Percentiles rank a stretch among this genome's conserved stretches.
Conservation (phyloP, 2,888 invertebrate species). For the Agonopterix arenella region DNA sequence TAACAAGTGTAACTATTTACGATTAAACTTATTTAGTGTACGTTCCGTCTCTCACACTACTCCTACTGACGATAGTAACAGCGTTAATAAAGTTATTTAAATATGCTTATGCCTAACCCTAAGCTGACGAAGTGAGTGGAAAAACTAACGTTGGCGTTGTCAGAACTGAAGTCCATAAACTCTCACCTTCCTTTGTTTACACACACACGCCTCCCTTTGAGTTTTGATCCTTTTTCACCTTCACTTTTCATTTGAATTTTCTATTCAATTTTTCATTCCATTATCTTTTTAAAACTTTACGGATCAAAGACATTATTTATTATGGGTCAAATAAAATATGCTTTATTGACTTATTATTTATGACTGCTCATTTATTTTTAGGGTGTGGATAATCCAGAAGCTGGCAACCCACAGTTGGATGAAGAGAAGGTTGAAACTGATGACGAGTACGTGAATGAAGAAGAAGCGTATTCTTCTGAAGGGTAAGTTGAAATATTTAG, state of each 20-base stretch:
- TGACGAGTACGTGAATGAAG: conserved; percentile 80
- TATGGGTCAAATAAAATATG: neutral
- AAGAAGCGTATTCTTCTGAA: conserved; percentile 80
- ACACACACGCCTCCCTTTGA: no score
- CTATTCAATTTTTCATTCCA: neutral
- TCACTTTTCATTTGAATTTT: neutral
- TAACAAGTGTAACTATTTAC: no score
- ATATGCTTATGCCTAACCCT: no score
- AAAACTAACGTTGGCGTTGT: no score
- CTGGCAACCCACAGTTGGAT: conserved; percentile 61
- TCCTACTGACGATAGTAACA: no score
- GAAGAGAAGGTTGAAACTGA: conserved; percentile 79
- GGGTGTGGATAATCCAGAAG: conserved; percentile 58
- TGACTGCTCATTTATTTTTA: conserved; percentile 11
- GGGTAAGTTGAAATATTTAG: conserved; percentile 55
- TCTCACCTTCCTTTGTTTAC: no score
- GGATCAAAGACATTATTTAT: neutral
- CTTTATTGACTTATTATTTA: conserved; percentile 4
- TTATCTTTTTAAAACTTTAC: neutral
- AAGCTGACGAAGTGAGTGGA: no score
- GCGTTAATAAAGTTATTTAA: no score
- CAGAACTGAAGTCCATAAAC: no score
- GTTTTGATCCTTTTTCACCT: no score
- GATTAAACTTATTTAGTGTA: no score
- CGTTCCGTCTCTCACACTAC: no score